phyloP scores from a whole-genome alignment of 2,113 vertebrate species.

The Aramus guarauna region DNA sequence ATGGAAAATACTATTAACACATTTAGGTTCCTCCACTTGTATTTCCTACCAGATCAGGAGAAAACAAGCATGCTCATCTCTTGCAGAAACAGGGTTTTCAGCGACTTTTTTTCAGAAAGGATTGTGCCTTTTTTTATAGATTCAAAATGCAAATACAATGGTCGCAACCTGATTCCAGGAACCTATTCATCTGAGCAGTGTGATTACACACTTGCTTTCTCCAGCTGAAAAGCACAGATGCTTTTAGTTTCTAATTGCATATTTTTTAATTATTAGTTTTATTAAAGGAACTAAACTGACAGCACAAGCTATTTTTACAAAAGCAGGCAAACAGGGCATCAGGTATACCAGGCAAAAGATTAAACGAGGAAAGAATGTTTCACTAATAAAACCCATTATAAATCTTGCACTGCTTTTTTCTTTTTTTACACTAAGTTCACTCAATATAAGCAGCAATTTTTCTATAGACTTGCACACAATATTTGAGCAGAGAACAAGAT shows the following conservation, averaged over 20 bases:
- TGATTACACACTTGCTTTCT: background rate
- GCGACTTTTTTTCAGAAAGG: background rate
- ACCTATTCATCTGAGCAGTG: background rate
- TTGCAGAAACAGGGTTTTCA: background rate
- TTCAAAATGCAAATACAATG: background rate
- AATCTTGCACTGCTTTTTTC: background rate
- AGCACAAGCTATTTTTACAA: background rate
- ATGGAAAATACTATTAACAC: background rate
- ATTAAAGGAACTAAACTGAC: constrained; percentile 5
- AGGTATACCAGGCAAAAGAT: background rate
- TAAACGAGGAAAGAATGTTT: background rate
- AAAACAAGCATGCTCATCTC: background rate
- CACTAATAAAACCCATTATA: background rate
- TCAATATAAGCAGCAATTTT: background rate
- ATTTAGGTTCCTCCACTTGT: background rate
- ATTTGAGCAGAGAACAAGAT: background rate
- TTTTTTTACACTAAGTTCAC: background rate
- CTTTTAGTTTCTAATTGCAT: background rate
- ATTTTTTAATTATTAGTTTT: constrained; percentile 12
- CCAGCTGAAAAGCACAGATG: background rate
- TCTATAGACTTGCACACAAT: background rate
- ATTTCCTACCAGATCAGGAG: background rate
- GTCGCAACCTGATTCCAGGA: background rate
- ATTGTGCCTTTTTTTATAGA: background rate
- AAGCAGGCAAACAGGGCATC: background rate